These are phyloP conservation scores for Siniperca obscura DNA, from an alignment of 2,797 vertebrate species.

Conservation along the genomic window DNA sequence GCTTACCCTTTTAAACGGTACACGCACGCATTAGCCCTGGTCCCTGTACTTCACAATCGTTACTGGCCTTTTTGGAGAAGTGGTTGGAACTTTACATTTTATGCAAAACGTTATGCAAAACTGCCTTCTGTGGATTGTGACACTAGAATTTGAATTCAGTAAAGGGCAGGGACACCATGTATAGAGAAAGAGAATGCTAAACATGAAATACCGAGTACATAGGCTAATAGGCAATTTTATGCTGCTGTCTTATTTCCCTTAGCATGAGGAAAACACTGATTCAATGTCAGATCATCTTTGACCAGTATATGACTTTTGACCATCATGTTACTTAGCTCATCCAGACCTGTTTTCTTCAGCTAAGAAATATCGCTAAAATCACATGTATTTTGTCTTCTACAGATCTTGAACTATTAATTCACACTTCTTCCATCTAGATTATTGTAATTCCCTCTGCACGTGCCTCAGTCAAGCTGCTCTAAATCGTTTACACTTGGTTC, in stretches of 20 bases:
- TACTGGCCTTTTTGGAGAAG: neutral
- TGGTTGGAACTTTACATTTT: neutral
- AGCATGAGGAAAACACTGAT: slow-evolving; percentile 21
- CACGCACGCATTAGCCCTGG: neutral
- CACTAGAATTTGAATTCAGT: neutral
- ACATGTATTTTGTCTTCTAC: too few relatives aligned
- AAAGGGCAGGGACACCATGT: neutral
- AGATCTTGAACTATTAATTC: too few relatives aligned
- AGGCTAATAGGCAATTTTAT: slow-evolving; percentile 1
- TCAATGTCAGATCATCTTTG: slow-evolving; percentile 11
- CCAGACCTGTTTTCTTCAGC: too few relatives aligned
- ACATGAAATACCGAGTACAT: neutral
- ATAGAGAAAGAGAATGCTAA: neutral
- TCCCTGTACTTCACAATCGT: slow-evolving; percentile 9
- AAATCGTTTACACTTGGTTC: too few relatives aligned
- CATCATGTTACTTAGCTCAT: too few relatives aligned
- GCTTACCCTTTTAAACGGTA: slow-evolving; percentile 11
- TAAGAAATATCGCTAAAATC: too few relatives aligned
- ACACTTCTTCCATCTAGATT: too few relatives aligned
- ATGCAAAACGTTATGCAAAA: slow-evolving; percentile 20
- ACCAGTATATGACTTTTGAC: too few relatives aligned
- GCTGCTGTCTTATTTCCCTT: slow-evolving; percentile 6
- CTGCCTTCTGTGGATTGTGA: neutral
- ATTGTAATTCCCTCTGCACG: too few relatives aligned
- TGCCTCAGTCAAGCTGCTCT: too few relatives aligned